Base-by-base conservation (phyloP, 1,140 invertebrate genomes). In the Zaprionus ghesquierei region DNA sequence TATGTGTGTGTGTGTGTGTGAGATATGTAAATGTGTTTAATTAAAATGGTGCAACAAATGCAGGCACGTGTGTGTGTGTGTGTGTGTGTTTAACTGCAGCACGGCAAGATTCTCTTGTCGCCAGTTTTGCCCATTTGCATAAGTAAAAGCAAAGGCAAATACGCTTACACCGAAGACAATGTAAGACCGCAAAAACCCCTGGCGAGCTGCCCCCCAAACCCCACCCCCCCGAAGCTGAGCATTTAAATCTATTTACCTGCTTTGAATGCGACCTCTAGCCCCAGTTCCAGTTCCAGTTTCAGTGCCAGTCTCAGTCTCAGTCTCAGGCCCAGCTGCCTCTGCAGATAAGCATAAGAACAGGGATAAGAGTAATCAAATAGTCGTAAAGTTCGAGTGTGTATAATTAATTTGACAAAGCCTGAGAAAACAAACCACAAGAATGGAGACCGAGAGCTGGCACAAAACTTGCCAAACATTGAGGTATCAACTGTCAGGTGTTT, bases 191-290 rank as follows among this genome's bases (percentile, higher is more conserved):
- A 58, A 33, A 73, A 69, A 53, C 25, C 22, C 29, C 31, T n/a
- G 25, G 20, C 10, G 51, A 53, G 44, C 46, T 51, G 53, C 29
- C n/a, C n/a, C n/a, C n/a, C n/a, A n/a, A n/a, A n/a, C n/a, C n/a
- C n/a, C n/a, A n/a, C n/a, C n/a, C n/a, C n/a, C 49, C 65, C 25
- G 56, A n/a, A n/a, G 65, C 20, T 69, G 61, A 71, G 75, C 70
- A 69, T 81, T 86, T 86, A 81, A 81, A 77, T 86, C 79, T 75
- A 86, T 86, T 86, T 87, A 79, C 61, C 71, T 69, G 51, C 46
- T 20, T 44, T 44, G 31, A 35, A 64, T 41, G 56, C 56, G 15
- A 33, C 44, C 35, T 41, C 15, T 15, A n/a, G n/a, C n/a, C n/a
- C n/a, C 35, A 3, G 15, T 20, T 18, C 31, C 12, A 10, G 9